Conservation (phyloP, 2,888 invertebrate genomes). For the Spicauda simplicius region DNA sequence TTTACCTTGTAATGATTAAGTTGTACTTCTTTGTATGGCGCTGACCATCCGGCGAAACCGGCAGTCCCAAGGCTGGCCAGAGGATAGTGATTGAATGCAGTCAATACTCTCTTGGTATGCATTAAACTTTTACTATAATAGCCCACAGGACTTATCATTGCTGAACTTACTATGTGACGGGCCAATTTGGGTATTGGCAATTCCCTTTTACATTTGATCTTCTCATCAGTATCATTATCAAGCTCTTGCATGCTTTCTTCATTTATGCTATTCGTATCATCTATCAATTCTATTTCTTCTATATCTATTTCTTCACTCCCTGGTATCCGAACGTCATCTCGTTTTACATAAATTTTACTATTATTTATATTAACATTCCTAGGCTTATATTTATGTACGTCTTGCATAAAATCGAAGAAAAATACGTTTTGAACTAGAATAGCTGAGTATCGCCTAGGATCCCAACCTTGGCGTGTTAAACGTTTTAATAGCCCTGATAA, state of each 20-base stretch:
- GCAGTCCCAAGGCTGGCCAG: constrained; percentile 84
- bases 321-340: constrained; percentile 73
- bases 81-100: constrained; percentile 91
- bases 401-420: constrained; percentile 86
- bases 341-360: constrained; percentile 67
- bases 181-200: constrained; percentile 72
- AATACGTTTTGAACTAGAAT: constrained; percentile 88
- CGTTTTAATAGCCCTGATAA: constrained; percentile 85
- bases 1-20: constrained; percentile 89
- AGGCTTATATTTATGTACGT: constrained; percentile 53
- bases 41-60: constrained; percentile 82
- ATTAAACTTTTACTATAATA: constrained; percentile 90
- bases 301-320: constrained; percentile 53
- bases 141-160: constrained; percentile 85
- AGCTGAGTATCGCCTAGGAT: constrained; percentile 82
- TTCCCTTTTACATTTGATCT: constrained; percentile 61
- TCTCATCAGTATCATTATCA: constrained; percentile 48
- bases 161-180: constrained; percentile 81
- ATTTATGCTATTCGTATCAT: constrained; percentile 55
- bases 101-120: constrained; percentile 86
- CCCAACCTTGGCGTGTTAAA: constrained; percentile 68
- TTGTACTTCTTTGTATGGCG: constrained; percentile 85
- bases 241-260: constrained; percentile 49
- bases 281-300: constrained; percentile 64
- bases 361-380: constrained; percentile 49